Base-by-base conservation (phyloP, 2,113 vertebrate species). In the Saccopteryx bilineata region DNA sequence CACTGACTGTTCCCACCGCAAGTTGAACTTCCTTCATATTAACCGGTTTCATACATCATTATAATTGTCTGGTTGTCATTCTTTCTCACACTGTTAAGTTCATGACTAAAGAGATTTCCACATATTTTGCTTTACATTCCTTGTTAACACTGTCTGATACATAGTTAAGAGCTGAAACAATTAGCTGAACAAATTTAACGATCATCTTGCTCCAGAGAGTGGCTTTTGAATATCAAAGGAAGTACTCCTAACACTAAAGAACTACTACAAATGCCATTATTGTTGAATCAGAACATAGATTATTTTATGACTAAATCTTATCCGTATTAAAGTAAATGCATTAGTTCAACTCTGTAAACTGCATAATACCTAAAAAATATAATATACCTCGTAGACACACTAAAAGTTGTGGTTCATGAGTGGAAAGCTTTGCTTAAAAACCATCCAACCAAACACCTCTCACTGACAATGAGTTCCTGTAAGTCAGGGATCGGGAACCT, bases 381-480 rank as follows among this genome's bases (percentile, higher is more conserved):
- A 81, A 61, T 26, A 48, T 21, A 76, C 39, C 13, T 89, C 48
- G 33, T 72, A 48, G 26, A 11, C 14, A 86, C 17, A 75, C 15
- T 56, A 65, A 92, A 87, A 46, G 21, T 48, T 95, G 65, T 72
- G 39, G 78, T 26, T 78, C 46, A 63, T 46, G 2, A 86, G 33
- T 83, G 21, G 50, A 66, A 91, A 89, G 39, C 1, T 91, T 65
- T 82, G 72, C 21, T 78, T 68, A 56, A 75, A 85, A 93, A 74
- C 50, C 18, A 56, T 54, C 28, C 17, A 88, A 21, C 15, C 11
- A 48, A 87, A 46, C 50, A 75, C 9, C 84, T 95, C 39, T 90
- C 66, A 92, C n/a, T 68, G 71, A 79, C 68, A 68, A 79, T 26
- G 46, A 82, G 11, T 5, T 75, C 17, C n/a, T 71, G 1, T 79